Evolutionary conservation across 2,797 vertebrate species (phyloP).

Genomic region (Enteromius afrohamiltoni): DNA sequence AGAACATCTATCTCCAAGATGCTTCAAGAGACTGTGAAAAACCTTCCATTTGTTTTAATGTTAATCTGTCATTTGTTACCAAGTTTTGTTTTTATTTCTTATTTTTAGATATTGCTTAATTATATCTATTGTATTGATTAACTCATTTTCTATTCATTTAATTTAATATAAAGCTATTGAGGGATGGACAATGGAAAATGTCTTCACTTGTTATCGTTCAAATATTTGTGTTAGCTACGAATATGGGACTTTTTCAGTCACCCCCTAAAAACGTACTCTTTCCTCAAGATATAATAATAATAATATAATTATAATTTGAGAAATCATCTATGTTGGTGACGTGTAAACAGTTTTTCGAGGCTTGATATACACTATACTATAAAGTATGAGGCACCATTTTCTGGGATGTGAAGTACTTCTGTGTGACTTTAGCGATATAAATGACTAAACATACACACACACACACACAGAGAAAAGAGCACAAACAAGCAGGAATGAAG

Average conservation of each 20-base stretch:
- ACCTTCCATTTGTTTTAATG: too few relatives aligned
- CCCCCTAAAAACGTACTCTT: neutral
- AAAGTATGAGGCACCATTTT: neutral
- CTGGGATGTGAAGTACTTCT: neutral
- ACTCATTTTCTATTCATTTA: too few relatives aligned
- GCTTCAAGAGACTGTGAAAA: neutral
- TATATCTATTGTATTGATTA: too few relatives aligned
- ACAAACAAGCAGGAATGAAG: conserved; percentile 55
- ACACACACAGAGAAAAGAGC: conserved; percentile 20
- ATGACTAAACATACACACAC: neutral
- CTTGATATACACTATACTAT: too few relatives aligned
- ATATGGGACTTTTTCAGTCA: neutral
- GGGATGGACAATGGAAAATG: too few relatives aligned
- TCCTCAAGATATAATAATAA: too few relatives aligned
- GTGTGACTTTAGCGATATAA: neutral
- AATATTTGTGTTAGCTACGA: neutral
- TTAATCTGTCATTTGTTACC: too few relatives aligned
- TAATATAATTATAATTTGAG: neutral
- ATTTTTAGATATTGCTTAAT: too few relatives aligned
- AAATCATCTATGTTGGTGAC: neutral
- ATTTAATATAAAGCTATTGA: too few relatives aligned
- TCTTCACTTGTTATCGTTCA: too few relatives aligned
- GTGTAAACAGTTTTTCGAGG: neutral
- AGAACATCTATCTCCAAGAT: too few relatives aligned
- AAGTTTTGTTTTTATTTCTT: too few relatives aligned